Conservation (phyloP, 1,140 invertebrate genomes). For the Bradysia coprophila region DNA sequence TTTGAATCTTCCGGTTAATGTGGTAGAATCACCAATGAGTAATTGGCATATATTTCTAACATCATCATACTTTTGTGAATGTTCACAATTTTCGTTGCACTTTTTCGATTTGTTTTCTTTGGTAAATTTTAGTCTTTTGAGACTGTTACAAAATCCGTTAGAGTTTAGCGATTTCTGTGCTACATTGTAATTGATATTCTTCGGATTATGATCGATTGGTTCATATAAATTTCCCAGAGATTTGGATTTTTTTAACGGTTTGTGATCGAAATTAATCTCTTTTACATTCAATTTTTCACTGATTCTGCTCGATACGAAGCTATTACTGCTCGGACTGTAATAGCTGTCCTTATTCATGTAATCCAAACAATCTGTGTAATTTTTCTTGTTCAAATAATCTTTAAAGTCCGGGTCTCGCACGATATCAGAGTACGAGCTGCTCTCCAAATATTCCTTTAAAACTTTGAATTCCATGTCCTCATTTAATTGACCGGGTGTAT, state of each 20-base stretch:
- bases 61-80: neutral
- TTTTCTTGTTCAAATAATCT: conserved; percentile 16
- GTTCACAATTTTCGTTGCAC: neutral
- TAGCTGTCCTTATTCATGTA: conserved; percentile 1
- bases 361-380: conserved; percentile 16
- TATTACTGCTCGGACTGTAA: no score
- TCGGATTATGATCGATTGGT: neutral
- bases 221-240: neutral
- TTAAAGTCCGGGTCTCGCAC: conserved; percentile 17
- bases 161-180: neutral
- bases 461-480: conserved; percentile 5
- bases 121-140: neutral
- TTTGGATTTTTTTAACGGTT: neutral
- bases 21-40: no score
- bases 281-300: neutral
- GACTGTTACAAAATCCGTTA: neutral
- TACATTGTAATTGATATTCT: neutral
- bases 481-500: neutral
- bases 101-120: neutral
- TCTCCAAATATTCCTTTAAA: conserved; percentile 17
- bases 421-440: conserved; percentile 17
- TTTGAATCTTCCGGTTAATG: no score
- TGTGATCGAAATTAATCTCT: no score
- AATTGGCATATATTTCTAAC: neutral
- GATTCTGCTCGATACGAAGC: no score